phyloP scores from a whole-genome alignment of 2,888 invertebrate genomes.

The Xestobium rufovillosum region DNA sequence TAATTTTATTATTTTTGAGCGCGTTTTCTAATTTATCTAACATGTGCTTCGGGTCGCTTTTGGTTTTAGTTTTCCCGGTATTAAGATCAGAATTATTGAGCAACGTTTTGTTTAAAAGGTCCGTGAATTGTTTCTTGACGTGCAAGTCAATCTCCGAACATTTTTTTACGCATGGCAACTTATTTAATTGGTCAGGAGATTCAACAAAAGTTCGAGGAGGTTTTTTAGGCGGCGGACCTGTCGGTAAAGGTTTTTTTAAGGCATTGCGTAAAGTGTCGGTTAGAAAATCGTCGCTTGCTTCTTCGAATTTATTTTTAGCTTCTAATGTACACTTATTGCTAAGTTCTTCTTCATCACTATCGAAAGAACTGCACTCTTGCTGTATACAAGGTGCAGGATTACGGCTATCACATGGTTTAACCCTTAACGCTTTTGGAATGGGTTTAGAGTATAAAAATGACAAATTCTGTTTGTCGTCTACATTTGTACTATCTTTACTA shows the following conservation, averaged over 20 bases:
- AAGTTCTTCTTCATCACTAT: slow-evolving; percentile 1
- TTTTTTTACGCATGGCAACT: no score
- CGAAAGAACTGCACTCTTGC: neutral
- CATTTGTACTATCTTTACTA: slow-evolving; percentile 14
- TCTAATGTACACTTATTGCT: neutral
- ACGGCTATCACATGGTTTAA: slow-evolving; percentile 20
- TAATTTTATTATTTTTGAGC: slow-evolving; percentile 45
- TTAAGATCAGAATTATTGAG: neutral
- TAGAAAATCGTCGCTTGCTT: slow-evolving; percentile 26
- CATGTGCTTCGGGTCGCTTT: slow-evolving; percentile 55
- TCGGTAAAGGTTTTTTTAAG: slow-evolving; percentile 58
- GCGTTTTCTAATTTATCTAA: slow-evolving; percentile 57
- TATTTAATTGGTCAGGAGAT: no score
- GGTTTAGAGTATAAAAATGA: slow-evolving; percentile 35
- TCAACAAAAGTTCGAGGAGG: slow-evolving; percentile 61
- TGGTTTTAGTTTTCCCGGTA: slow-evolving; percentile 24
- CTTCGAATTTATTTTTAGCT: slow-evolving; percentile 9
- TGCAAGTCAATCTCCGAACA: neutral
- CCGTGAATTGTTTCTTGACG: neutral
- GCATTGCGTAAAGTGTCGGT: slow-evolving; percentile 59
- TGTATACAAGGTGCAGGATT: neutral
- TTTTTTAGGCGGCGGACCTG: slow-evolving; percentile 67
- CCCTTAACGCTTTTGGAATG: slow-evolving; percentile 35
- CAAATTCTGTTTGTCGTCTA: slow-evolving; percentile 24
- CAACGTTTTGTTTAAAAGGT: neutral